These are phyloP conservation scores for Lacerta viridis DNA, from an alignment of 2,797 vertebrate species.

Conservation along the genomic window DNA sequence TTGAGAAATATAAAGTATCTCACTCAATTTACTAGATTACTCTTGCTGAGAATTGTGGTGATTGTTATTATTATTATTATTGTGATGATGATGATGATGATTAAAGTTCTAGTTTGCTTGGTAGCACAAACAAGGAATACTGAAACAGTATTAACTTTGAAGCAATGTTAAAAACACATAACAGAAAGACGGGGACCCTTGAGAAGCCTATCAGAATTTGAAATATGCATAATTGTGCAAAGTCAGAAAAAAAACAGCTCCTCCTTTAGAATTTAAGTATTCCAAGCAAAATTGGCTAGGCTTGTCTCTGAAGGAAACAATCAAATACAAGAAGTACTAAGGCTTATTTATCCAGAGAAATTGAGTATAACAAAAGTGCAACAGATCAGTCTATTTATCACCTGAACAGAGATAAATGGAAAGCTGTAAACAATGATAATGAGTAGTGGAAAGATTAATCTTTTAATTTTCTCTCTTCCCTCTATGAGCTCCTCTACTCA, in stretches of 20 bases:
- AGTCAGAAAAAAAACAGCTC: neutral
- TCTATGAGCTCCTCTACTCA: neutral
- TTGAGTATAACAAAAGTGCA: slow-evolving; percentile 2
- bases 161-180: neutral
- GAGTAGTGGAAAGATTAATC: slow-evolving; percentile 1
- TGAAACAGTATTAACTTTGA: neutral
- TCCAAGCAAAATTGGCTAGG: neutral
- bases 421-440: slow-evolving; percentile 12
- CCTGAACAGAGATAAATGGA: slow-evolving; percentile 29
- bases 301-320: slow-evolving; percentile 3
- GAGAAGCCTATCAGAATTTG: neutral
- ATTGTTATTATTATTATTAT: too few relatives aligned
- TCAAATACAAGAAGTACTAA: neutral
- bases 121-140: neutral
- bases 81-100: too few relatives aligned
- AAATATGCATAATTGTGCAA: neutral
- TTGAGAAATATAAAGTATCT: too few relatives aligned
- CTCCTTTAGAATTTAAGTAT: neutral
- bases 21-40: too few relatives aligned
- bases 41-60: too few relatives aligned
- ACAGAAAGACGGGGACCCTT: neutral
- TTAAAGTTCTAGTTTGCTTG: too few relatives aligned
- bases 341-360: neutral
- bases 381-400: neutral
- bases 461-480: neutral